These are phyloP conservation scores for Callithrix jacchus DNA, from an alignment of 2,113 vertebrate species.

Conservation along the genomic window DNA sequence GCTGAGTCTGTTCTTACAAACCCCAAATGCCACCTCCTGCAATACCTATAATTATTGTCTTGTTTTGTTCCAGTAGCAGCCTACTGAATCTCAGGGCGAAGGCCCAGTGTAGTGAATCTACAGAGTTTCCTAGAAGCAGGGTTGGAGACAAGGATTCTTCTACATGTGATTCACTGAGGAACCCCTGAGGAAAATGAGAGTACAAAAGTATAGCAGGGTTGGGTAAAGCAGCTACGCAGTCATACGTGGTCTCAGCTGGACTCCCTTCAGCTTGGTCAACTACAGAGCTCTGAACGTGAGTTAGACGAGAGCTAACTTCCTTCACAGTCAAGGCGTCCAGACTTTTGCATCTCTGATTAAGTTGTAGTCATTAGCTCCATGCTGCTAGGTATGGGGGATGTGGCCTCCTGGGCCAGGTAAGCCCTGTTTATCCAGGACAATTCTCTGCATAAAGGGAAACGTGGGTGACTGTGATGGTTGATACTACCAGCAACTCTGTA, in stretches of 20 bases:
- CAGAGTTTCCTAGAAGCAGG: background rate
- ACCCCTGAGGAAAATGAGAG: background rate
- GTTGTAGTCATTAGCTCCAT: too few relatives aligned
- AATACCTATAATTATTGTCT: rapidly evolving
- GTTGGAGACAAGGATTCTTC: background rate
- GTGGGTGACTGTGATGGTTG: background rate
- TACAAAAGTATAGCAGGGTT: rapidly evolving
- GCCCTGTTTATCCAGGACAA: too few relatives aligned
- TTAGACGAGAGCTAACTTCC: background rate
- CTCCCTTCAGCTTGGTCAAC: rapidly evolving
- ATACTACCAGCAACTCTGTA: background rate
- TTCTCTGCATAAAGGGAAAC: background rate
- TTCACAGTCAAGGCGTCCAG: background rate
- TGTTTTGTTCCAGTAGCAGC: background rate
- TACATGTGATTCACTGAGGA: background rate
- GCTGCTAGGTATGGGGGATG: too few relatives aligned
- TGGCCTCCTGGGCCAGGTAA: background rate
- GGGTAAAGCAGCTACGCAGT: background rate
- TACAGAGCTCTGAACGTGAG: background rate
- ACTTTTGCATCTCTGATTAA: background rate
- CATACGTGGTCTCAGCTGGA: background rate
- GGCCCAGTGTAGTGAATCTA: background rate
- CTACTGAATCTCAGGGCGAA: background rate
- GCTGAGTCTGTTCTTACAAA: rapidly evolving
- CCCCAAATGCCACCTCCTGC: background rate